Conservation (phyloP, 2,888 invertebrate genomes). For the Octodonta nipae region DNA sequence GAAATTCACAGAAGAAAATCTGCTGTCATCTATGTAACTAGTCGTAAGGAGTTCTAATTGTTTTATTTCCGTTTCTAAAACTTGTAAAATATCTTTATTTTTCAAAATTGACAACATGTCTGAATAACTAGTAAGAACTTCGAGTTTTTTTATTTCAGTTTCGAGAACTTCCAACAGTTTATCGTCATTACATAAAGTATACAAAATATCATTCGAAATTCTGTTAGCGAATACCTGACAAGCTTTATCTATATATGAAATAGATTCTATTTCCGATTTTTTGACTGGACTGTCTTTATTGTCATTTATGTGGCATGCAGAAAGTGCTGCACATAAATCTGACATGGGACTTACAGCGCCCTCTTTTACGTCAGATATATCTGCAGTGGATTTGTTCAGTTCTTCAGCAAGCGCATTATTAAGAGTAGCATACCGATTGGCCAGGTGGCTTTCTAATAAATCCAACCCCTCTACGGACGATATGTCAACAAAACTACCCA, state of each 20-base stretch:
- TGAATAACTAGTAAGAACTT: conserved; percentile 56
- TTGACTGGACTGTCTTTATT: conserved; percentile 14
- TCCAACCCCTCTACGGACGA: conserved; percentile 57
- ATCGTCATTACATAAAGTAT: conserved; percentile 31
- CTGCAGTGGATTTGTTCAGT: conserved; percentile 8
- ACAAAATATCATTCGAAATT: conserved; percentile 36
- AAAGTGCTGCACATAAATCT: conserved; percentile 46
- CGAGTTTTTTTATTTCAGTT: conserved; percentile 53
- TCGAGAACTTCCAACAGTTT: conserved; percentile 43
- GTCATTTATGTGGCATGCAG: conserved; percentile 13
- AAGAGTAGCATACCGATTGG: conserved; percentile 16
- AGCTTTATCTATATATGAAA: conserved; percentile 46
- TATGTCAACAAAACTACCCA: conserved; percentile 69
- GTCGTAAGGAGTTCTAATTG: conserved; percentile 53
- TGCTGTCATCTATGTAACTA: conserved; percentile 54
- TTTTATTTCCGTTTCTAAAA: conserved; percentile 52
- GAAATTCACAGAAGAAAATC: conserved; percentile 49
- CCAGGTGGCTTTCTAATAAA: conserved; percentile 62
- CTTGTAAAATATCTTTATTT: conserved; percentile 38
- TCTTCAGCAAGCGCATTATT: conserved; percentile 13
- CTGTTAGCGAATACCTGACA: conserved; percentile 56
- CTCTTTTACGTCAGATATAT: conserved; percentile 7
- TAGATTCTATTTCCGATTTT: conserved; percentile 28
- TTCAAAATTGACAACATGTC: conserved; percentile 39
- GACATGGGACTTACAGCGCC: conserved; percentile 41